Percentiles rank a stretch among this genome's conserved stretches.
phyloP scores from a whole-genome alignment of 1,140 invertebrate species.

The Drosophila melanica region DNA sequence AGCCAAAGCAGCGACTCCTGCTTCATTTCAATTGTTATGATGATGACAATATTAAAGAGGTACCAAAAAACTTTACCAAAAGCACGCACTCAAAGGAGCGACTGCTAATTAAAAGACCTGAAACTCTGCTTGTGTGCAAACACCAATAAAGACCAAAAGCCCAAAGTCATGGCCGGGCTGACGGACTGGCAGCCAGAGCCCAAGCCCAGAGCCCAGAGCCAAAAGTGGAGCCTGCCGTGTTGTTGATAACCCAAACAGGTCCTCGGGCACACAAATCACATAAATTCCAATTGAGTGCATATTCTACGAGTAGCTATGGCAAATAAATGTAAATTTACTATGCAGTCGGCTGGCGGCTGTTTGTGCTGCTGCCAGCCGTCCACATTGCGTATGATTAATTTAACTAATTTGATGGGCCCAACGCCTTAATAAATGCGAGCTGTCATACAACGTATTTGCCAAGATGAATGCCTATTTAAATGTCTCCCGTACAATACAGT shows the following conservation, averaged over 20 bases:
- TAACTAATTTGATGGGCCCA: constrained; percentile 50
- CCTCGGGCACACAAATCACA: constrained; percentile 82
- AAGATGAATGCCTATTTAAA: constrained; percentile 44
- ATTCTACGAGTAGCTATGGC: constrained; percentile 63
- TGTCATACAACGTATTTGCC: constrained; percentile 10
- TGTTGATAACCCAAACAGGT: constrained; percentile 82
- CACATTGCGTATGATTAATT: constrained; percentile 79
- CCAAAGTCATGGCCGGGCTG: constrained; percentile 64
- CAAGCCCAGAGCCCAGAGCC: constrained; percentile 4
- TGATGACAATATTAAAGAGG: constrained; percentile 76
- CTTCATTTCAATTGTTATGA: constrained; percentile 77
- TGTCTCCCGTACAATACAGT: constrained; percentile 11
- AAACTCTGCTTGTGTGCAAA: constrained; percentile 26
- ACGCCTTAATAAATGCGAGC: constrained; percentile 9
- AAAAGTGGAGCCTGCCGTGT: constrained; percentile 59
- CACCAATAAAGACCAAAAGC: constrained; percentile 61
- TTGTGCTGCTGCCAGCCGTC: constrained; percentile 3
- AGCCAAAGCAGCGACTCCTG: constrained; percentile 19
- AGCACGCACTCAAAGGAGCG: constrained; percentile 12
- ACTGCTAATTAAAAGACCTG: constrained; percentile 73
- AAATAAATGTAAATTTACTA: constrained; percentile 80
- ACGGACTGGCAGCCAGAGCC: not conserved
- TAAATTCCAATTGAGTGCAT: constrained; percentile 84
- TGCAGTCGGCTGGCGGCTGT: constrained; percentile 52
- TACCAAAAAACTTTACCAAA: constrained; percentile 50